Evolutionary conservation across 2,113 vertebrate genomes (phyloP), one percentile per base, ranked within the genome.

Genomic region (Telmatochromis sp.): DNA sequence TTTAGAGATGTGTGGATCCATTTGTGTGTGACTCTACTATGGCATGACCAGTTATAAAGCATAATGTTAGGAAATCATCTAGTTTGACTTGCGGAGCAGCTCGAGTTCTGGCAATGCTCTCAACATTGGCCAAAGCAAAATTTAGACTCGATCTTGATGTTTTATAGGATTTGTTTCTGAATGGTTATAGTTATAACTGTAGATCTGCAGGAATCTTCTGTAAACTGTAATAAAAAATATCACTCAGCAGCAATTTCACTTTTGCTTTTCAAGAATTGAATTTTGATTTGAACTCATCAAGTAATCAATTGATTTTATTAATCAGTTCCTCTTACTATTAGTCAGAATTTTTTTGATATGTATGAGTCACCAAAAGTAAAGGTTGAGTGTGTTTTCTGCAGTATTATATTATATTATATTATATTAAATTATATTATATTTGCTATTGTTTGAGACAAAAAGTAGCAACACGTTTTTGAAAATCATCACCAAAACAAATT

Each of bases 291-390:
- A 28, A 0, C 23, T 75, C 21, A 73, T 45, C 37, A 73, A 73
- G 5, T 73, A 17, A 45, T 45, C 2, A 26, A 17, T 0, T 73
- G 13, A 17, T 73, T 37, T 73, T 73, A 45, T 73, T 45, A 4
- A 45, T 73, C 37, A 73, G 68, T 26, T 45, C 7, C 8, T 73
- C 40, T 23, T 7, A 26, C 8, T 73, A 42, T 42, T 73, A 73
- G 68, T 73, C 4, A 0, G 21, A 15, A 26, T 15, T 17, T 1
- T 0, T 71, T 47, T 75, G 9, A 2, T 2, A 28, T 47, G 13
- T 26, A n/a, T 51, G 28, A 28, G 5, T 28, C 28, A 28, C 28
- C 28, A 28, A 28, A 28, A 28, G 28, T 28, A 28, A 28, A 28
- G 28, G 28, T 28, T 28, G 28, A 28, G 28, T 28, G 28, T 28